Base-by-base conservation (phyloP, 2,888 invertebrate species). In the Tethea ocularis region DNA sequence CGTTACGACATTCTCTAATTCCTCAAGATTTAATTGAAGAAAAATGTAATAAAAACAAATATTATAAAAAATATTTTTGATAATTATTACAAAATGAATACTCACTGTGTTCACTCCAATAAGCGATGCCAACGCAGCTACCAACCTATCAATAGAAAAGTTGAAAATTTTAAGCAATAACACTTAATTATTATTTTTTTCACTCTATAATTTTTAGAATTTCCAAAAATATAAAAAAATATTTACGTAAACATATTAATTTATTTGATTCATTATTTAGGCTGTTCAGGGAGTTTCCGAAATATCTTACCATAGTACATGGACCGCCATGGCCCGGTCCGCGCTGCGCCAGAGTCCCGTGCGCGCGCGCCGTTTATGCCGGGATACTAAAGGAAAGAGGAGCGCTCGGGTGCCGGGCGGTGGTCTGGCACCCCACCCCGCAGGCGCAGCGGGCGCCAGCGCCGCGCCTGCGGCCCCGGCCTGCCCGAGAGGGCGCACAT, bases 311-410 rank as follows among this genome's bases (percentile, higher is more conserved):
- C 91, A 90, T 77, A 91, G 83, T 87, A 89, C 87, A 87, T 86
- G 87, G 85, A 85, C 86, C 85, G 91, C 91, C 92, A 93, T 93
- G 87, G 89, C 88, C 87, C 90, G 83, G 80, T 82, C 87, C 91
- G 91, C 91, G 90, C 88, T 83, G 88, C 91, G 91, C 89, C 75
- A 78, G 80, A 80, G 77, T 92, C 90, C 91, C 89, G 92, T 91
- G 91, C 92, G 92, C 92, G 91, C 92, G 90, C 91, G 91, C 90
- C 81, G 92, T 89, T 84, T 81, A 83, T 86, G 87, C 86, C 91
- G 91, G 92, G 93, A 92, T 87, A 92, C 91, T 91, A 90, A 87
- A 83, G 90, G 89, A 87, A 82, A 77, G 88, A 83, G 86, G 87
- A 86, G 87, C 72, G 84, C 72, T 83, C 85, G 84, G 86, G 82